Evolutionary conservation across 2,888 invertebrate genomes (phyloP).

Genomic region (Sinopyrophorus schimmeli): DNA sequence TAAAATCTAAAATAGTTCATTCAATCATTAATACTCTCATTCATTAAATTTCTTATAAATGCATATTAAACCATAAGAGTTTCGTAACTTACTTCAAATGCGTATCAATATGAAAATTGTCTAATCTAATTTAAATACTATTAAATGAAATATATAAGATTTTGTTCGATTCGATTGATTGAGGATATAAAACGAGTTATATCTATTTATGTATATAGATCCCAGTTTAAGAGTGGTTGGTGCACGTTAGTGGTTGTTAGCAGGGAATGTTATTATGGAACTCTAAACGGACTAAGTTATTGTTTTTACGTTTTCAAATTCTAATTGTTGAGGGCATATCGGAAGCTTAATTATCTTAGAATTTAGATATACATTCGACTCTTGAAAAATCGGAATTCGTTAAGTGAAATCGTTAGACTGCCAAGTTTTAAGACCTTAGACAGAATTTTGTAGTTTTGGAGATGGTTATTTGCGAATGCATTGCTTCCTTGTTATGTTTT

Average conservation of each 20-base stretch:
- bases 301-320: too few relatives aligned
- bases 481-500: slow-evolving; percentile 90
- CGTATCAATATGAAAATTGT: too few relatives aligned
- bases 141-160: too few relatives aligned
- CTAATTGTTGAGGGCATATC: slow-evolving; percentile 61
- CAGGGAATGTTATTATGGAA: slow-evolving; percentile 7
- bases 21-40: too few relatives aligned
- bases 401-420: slow-evolving; percentile 38
- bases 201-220: slow-evolving; percentile 25
- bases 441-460: slow-evolving; percentile 89
- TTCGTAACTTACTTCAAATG: too few relatives aligned
- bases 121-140: too few relatives aligned
- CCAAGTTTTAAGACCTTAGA: slow-evolving; percentile 56
- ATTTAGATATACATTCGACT: slow-evolving; percentile 74
- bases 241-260: slow-evolving; percentile 10
- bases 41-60: too few relatives aligned
- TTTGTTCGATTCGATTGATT: too few relatives aligned
- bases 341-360: slow-evolving; percentile 68
- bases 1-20: too few relatives aligned
- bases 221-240: slow-evolving; percentile 23
- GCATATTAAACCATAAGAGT: too few relatives aligned
- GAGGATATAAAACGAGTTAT: too few relatives aligned
- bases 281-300: too few relatives aligned
- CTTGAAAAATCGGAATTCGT: slow-evolving; percentile 75
- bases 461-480: slow-evolving; percentile 87